Percentiles rank a stretch among this genome's conserved stretches.
These are phyloP conservation scores for Plebejus melissa DNA, from an alignment of 2,888 invertebrate species.

Conservation along the genomic window DNA sequence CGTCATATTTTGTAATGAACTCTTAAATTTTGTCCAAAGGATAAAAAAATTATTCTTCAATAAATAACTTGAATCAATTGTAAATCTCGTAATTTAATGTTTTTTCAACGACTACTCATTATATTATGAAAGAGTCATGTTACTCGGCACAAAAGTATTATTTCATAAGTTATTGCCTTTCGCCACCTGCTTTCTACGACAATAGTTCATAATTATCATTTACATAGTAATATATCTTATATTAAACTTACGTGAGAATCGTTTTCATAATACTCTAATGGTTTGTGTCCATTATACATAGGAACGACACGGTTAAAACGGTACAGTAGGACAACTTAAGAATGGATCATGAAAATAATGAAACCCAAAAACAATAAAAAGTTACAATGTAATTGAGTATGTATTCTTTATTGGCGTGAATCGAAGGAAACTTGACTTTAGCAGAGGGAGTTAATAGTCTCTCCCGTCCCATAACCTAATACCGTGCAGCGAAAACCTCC, in stretches of 20 bases:
- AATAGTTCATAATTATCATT: constrained; percentile 50
- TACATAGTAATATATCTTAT: constrained; percentile 48
- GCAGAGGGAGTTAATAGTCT: no score
- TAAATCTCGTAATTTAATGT: constrained; percentile 12
- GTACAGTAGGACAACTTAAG: no score
- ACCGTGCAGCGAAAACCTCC: no score
- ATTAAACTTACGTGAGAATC: constrained; percentile 49
- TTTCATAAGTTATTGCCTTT: constrained; percentile 25
- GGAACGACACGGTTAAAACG: not conserved
- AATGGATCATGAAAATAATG: no score
- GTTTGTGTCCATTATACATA: not conserved
- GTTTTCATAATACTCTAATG: constrained; percentile 33
- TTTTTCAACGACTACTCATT: constrained; percentile 17
- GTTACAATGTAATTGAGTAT: no score
- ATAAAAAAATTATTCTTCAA: not conserved
- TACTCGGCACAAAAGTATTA: constrained; percentile 22
- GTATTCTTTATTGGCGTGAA: no score
- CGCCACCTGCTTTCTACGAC: constrained; percentile 39
- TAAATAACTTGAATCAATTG: constrained; percentile 8
- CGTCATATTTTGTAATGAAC: not conserved
- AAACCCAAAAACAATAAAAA: no score
- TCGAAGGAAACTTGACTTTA: no score
- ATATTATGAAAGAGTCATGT: not conserved
- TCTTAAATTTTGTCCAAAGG: not conserved
- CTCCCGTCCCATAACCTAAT: no score